Conservation (phyloP, 2,888 invertebrate genomes). For the Mantis religiosa region DNA sequence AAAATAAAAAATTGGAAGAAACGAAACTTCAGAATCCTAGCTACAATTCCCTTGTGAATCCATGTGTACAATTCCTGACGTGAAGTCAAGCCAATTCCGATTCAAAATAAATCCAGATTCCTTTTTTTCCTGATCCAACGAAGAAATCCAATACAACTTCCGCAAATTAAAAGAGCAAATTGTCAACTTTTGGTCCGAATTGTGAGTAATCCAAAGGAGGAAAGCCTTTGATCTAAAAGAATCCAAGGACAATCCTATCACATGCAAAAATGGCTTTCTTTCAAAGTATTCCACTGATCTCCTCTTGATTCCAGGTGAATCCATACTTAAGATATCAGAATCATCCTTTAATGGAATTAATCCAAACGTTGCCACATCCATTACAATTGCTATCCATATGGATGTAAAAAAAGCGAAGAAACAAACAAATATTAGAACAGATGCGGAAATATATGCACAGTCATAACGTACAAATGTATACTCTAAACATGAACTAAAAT, state of each 20-base stretch:
- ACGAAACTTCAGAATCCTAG: neutral
- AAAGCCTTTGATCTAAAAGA: constrained; percentile 26
- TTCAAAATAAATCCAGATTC: constrained; percentile 10
- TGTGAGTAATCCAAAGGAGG: constrained; percentile 4
- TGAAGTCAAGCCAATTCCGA: constrained; percentile 1
- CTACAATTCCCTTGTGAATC: constrained; percentile 12
- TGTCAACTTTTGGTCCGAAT: neutral
- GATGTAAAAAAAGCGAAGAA: constrained; percentile 28
- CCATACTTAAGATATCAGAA: neutral
- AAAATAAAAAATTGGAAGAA: neutral
- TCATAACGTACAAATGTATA: neutral
- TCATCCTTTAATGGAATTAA: constrained; percentile 18
- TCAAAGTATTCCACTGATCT: constrained; percentile 2
- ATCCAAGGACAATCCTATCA: constrained; percentile 19
- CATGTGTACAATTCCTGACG: neutral
- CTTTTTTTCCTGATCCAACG: constrained; percentile 21
- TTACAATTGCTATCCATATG: constrained; percentile 31
- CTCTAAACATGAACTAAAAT: neutral
- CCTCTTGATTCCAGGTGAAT: constrained; percentile 20
- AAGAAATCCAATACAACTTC: constrained; percentile 16
- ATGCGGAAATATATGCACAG: neutral
- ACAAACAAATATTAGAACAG: constrained; percentile 27
- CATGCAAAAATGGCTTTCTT: constrained; percentile 11
- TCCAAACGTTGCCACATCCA: constrained; percentile 28
- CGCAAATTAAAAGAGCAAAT: neutral